Conservation (phyloP, 2,113 vertebrate species). For the Nicator chloris region DNA sequence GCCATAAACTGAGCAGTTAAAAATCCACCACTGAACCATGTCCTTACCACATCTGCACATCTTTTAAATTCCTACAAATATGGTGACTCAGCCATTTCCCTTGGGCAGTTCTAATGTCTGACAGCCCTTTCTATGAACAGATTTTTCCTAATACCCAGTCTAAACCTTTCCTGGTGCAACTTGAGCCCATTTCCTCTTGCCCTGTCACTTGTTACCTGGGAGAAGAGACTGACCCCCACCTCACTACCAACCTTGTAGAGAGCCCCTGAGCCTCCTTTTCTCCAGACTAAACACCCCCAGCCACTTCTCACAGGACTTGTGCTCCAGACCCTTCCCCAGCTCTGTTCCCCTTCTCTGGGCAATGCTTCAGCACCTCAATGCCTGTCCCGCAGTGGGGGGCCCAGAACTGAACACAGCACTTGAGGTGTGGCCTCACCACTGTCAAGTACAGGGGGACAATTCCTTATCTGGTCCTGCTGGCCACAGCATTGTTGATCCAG, state of each 20-base stretch:
- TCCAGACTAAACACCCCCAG: neutral
- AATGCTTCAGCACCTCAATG: rapidly evolving
- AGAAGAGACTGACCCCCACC: neutral
- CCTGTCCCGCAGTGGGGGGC: neutral
- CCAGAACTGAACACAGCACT: neutral
- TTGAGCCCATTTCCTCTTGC: neutral
- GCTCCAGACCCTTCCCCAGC: neutral
- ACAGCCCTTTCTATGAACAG: neutral
- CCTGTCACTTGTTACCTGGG: neutral
- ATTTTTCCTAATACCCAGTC: neutral
- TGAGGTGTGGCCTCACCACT: neutral
- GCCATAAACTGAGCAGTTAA: neutral
- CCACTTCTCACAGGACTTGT: neutral
- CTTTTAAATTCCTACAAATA: neutral
- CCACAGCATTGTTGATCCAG: rapidly evolving
- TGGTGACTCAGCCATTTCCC: neutral
- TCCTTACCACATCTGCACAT: neutral
- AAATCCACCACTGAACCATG: neutral
- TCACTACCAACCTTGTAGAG: neutral
- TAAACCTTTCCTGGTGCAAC: neutral
- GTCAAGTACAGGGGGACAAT: rapidly evolving
- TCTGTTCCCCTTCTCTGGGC: rapidly evolving
- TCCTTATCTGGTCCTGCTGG: rapidly evolving
- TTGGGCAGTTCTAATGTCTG: neutral
- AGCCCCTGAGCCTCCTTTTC: neutral